These are phyloP conservation scores for Neopipo cinnamomea DNA, from an alignment of 2,113 vertebrate species.

Conservation along the genomic window DNA sequence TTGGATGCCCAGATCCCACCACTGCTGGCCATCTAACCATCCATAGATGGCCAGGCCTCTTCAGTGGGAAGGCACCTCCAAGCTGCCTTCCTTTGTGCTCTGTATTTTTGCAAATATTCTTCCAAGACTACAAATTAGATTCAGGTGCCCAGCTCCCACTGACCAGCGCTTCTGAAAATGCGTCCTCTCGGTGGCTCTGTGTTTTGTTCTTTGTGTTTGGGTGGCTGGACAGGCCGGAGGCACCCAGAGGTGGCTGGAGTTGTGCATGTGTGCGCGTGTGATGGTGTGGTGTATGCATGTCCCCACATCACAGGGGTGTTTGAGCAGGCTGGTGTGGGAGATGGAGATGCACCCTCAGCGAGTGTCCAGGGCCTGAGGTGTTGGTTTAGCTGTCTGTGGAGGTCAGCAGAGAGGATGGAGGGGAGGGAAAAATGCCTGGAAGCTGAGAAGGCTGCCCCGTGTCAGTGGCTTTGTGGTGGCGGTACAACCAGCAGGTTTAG, in stretches of 20 bases:
- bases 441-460: background rate
- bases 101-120: background rate
- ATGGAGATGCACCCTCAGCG: background rate
- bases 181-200: background rate
- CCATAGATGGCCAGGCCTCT: background rate
- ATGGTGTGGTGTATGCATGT: background rate
- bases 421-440: background rate
- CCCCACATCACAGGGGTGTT: background rate
- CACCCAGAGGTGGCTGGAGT: background rate
- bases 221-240: background rate
- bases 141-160: constrained; percentile 44
- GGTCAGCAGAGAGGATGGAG: background rate
- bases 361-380: background rate
- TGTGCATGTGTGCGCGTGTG: background rate
- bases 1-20: background rate
- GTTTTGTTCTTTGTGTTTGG: background rate
- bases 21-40: background rate
- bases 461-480: background rate
- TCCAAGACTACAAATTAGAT: background rate
- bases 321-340: background rate
- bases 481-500: background rate
- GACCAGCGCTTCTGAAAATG: background rate
- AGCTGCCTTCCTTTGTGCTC: rapidly evolving
- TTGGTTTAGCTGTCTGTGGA: background rate
- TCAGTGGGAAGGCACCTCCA: background rate